These are phyloP conservation scores for Drosophila vallismaia DNA, from an alignment of 2,888 invertebrate genomes.

Conservation along the genomic window DNA sequence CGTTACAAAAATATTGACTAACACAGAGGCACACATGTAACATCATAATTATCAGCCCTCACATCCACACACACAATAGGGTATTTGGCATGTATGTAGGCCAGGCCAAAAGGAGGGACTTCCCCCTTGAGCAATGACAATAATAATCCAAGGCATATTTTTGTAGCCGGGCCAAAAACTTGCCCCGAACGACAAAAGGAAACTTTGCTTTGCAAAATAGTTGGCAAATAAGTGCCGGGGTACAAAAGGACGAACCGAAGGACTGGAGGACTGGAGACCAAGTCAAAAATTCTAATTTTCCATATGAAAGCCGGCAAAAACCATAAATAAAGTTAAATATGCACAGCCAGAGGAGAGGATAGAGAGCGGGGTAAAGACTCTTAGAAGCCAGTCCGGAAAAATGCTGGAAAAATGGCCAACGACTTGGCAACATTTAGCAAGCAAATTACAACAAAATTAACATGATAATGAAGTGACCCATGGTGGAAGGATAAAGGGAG, in stretches of 20 bases:
- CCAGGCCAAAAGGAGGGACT: conserved; percentile 13
- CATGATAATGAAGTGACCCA: conserved; percentile 75
- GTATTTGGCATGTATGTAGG: conserved; percentile 9
- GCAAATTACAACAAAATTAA: conserved; percentile 79
- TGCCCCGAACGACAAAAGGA: conserved; percentile 52
- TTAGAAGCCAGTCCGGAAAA: conserved; percentile 58
- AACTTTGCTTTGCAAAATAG: conserved; percentile 63
- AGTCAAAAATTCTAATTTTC: conserved; percentile 72
- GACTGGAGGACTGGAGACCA: neutral
- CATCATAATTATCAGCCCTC: conserved; percentile 26
- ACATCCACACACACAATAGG: conserved; percentile 12
- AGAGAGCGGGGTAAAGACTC: neutral
- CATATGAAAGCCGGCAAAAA: conserved; percentile 72
- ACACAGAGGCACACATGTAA: conserved; percentile 39
- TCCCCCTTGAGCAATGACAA: conserved; percentile 38
- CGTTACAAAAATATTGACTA: conserved; percentile 72
- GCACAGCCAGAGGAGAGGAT: conserved; percentile 33
- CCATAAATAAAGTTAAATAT: conserved; percentile 76
- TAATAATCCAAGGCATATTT: conserved; percentile 67
- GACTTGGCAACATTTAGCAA: conserved; percentile 79
- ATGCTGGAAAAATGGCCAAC: conserved; percentile 63
- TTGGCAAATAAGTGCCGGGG: conserved; percentile 64
- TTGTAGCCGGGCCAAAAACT: conserved; percentile 54
- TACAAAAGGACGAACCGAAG: neutral
- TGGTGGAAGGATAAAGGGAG: conserved; percentile 19